Conservation (phyloP, 2,113 vertebrate genomes). For the Rostratula benghalensis region DNA sequence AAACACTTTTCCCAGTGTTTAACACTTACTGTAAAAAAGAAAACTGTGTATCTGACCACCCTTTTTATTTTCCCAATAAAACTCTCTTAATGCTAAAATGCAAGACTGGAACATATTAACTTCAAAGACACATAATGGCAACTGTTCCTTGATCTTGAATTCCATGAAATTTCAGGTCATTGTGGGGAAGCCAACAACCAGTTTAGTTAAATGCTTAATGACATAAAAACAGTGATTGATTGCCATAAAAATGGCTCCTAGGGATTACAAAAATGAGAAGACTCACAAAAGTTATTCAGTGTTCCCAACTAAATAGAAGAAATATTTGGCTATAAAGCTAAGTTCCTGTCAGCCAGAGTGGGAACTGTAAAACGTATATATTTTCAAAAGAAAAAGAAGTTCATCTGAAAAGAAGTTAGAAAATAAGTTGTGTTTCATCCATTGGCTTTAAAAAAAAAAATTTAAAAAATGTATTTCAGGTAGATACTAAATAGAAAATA, state of each 20-base stretch:
- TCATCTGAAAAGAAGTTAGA: background rate
- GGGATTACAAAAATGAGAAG: constrained; percentile 34
- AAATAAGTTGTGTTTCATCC: background rate
- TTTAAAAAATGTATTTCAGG: too few relatives aligned
- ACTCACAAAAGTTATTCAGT: background rate
- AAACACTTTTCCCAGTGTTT: background rate
- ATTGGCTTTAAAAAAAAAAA: background rate
- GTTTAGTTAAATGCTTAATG: constrained; percentile 58
- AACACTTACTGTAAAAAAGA: background rate
- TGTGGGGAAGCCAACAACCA: constrained; percentile 40
- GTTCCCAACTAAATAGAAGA: background rate
- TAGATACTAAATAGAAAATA: background rate
- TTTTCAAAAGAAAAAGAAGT: background rate
- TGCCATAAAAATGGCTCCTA: constrained; percentile 53
- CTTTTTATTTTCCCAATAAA: constrained; percentile 26
- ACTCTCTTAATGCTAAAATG: constrained; percentile 41
- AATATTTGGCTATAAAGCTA: background rate
- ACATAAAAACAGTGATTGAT: constrained; percentile 58
- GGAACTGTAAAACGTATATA: background rate
- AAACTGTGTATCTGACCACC: constrained; percentile 1
- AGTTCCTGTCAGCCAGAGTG: background rate
- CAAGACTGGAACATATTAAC: constrained; percentile 63
- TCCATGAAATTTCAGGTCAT: constrained; percentile 68
- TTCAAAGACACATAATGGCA: constrained; percentile 47
- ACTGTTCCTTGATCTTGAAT: constrained; percentile 66